Conservation (phyloP, 2,888 invertebrate species). For the Stegana nigrithorax region DNA sequence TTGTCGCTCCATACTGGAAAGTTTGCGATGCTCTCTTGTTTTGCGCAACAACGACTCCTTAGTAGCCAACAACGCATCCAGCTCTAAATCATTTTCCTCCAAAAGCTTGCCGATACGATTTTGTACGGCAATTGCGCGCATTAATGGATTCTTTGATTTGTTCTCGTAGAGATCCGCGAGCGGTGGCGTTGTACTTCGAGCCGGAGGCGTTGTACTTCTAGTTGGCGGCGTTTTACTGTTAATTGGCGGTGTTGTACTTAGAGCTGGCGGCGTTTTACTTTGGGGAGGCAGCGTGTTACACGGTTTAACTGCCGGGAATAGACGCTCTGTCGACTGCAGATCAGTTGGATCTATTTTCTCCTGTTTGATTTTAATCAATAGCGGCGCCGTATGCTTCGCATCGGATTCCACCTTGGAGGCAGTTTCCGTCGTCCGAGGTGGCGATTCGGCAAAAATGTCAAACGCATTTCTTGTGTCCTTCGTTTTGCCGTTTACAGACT, state of each 20-base stretch:
- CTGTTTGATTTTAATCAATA: background rate
- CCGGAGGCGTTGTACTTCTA: background rate
- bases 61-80: conserved; percentile 48
- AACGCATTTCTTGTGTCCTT: conserved; percentile 21
- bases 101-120: conserved; percentile 59
- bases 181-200: conserved; percentile 50
- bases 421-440: conserved; percentile 42
- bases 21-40: conserved; percentile 41
- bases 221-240: background rate
- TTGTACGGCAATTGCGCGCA: conserved; percentile 54
- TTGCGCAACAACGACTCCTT: conserved; percentile 48
- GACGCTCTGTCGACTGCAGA: no score
- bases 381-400: background rate
- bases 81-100: conserved; percentile 55
- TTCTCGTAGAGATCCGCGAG: background rate
- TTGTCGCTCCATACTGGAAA: background rate
- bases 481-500: background rate
- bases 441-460: conserved; percentile 62
- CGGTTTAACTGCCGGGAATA: no score
- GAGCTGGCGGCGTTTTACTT: background rate
- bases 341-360: no score
- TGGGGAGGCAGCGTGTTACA: background rate
- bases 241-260: background rate
- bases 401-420: background rate
- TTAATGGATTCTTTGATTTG: conserved; percentile 14